Base-by-base conservation (phyloP, 2,113 vertebrate genomes). In the Laterallus jamaicensis region DNA sequence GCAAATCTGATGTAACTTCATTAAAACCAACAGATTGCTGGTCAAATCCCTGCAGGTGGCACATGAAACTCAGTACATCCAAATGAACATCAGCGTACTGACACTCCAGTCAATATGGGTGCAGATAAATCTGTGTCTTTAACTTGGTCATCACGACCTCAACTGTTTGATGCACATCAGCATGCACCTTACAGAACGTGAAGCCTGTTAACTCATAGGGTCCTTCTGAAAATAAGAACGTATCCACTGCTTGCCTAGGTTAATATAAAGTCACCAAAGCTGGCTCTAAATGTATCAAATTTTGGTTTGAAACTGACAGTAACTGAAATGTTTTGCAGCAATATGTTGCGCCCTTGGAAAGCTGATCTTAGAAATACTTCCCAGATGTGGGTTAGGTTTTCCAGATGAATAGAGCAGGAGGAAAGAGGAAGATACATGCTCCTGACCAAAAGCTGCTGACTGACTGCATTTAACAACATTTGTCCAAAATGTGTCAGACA, bases 391-490 rank as follows among this genome's bases (percentile, higher is more conserved):
- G 15, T 74, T 59, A 88, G 55, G 52, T 78, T 68, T 81, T 75
- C 79, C 66, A 86, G 54, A 60, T 40, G 15, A 88, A 62, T 0
- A 58, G 47, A 79, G 37, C 17, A 85, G 28, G 31, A 9, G 1
- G 1, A 82, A 82, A 90, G 63, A 0, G 0, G 49, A 31, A 90
- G 44, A 39, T 31, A 56, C 0, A 0, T 26, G 28, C 29, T 88
- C 40, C 63, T 25, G 21, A 69, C 18, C 58, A 64, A 80, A 82
- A 85, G 58, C 29, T 8, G 2, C 26, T 64, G 42, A 67, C 3
- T 21, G 26, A 4, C 54, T 44, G 44, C 39, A 58, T 67, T 62
- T 60, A 79, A 60, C 20, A 73, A 17, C n/a, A 42, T 78, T 79
- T 82, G 54, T 60, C 39, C 54, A 85, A 66, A 39, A 70, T 26